These are phyloP conservation scores for Bombus difficillimus DNA, from an alignment of 1,140 invertebrate genomes.

Conservation along the genomic window DNA sequence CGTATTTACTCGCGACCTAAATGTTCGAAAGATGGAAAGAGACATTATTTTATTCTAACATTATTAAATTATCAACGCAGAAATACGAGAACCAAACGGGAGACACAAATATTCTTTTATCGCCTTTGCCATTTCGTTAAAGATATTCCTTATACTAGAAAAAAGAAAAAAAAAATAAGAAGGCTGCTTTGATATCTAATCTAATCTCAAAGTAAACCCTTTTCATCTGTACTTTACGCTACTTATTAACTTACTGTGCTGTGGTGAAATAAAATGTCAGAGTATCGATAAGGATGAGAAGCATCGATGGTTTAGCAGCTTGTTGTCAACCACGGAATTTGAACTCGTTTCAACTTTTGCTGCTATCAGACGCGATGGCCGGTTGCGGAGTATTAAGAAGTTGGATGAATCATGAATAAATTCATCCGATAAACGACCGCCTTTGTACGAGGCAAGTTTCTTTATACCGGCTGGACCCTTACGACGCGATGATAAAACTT, in stretches of 20 bases:
- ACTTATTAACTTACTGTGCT: not conserved
- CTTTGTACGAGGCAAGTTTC: conserved; percentile 60
- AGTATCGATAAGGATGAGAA: conserved; percentile 44
- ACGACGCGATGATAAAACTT: conserved; percentile 42
- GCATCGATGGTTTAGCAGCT: conserved; percentile 47
- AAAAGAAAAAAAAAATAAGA: too few relatives aligned
- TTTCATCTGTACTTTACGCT: not conserved
- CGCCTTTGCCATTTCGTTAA: too few relatives aligned
- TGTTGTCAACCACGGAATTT: conserved; percentile 43
- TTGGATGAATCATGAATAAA: conserved; percentile 69
- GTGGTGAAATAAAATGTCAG: conserved; percentile 12
- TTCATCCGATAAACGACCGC: conserved; percentile 63
- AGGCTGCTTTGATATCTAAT: too few relatives aligned
- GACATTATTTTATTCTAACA: too few relatives aligned
- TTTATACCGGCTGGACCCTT: conserved; percentile 48
- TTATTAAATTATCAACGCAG: too few relatives aligned
- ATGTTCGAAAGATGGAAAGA: too few relatives aligned
- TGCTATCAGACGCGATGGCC: conserved; percentile 23
- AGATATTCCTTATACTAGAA: too few relatives aligned
- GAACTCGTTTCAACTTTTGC: conserved; percentile 31
- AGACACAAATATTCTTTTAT: too few relatives aligned
- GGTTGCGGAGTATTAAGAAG: conserved; percentile 50
- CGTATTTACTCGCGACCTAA: too few relatives aligned
- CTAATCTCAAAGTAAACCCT: not conserved
- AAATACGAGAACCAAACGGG: too few relatives aligned